Base-by-base conservation (phyloP, 2,113 vertebrate species). In the Cryptoleucopteryx plumbea region DNA sequence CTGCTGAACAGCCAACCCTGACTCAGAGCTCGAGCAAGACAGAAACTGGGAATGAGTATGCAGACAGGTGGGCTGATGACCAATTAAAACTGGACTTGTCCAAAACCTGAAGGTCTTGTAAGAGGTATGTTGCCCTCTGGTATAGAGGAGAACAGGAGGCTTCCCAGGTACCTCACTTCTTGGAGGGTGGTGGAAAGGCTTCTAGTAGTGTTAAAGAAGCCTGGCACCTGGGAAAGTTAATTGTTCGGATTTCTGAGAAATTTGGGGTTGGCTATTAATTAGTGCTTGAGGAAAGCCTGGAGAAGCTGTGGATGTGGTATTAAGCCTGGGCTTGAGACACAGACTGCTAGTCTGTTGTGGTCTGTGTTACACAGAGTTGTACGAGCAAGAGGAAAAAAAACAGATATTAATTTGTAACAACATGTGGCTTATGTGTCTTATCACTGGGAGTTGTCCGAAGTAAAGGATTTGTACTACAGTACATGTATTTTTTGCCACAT, bases 341-440 rank as follows among this genome's bases (percentile, higher is more conserved):
- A 8, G 17, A 36, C 26, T 79, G 20, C 15, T 38, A 18, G 36
- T 56, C 50, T 52, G 50, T 10, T 45, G 13, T 32, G 11, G 13
- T 63, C 34, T 36, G 3, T 13, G 27, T 38, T 48, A 50, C 10
- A 40, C 3, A 68, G 31, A 80, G 34, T 56, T 45, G 15, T 58
- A 34, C 43, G 34, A 62, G 27, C 23, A 65, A 16, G 16, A 22
- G 11, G 7, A 74, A 59, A 67, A 66, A 1, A 1, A 0, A 0
- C 7, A 43, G 4, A 25, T 7, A 85, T 94, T 48, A 36, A 71
- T 85, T 87, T 47, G 8, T 53, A 67, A 34, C 18, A 61, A 21
- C 7, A 11, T 22, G 16, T 63, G 13, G 26, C 25, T 74, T 74
- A 31, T 65, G 9, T 75, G 34, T 75, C 15, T 80, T 86, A 53